These are phyloP conservation scores for Drosophila carrolli DNA, from an alignment of 1,140 invertebrate species.

Conservation along the genomic window DNA sequence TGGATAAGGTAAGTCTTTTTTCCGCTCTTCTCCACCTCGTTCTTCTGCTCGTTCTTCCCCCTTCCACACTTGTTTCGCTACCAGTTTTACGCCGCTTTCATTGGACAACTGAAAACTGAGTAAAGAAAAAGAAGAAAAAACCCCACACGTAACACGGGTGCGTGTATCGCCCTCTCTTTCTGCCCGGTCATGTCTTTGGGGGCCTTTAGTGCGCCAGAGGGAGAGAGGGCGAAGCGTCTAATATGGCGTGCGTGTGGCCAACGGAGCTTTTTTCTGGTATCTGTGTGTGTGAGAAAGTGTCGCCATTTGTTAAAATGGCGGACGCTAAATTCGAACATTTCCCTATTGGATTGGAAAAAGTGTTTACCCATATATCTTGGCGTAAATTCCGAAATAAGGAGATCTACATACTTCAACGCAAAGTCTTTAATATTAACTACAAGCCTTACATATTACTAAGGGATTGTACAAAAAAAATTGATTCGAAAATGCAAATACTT, in stretches of 20 bases:
- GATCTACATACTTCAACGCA: neutral
- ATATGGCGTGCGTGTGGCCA: constrained; percentile 56
- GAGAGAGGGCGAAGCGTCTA: constrained; percentile 38
- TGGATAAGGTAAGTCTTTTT: constrained; percentile 62
- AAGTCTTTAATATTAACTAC: too few species aligned
- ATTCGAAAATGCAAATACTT: too few species aligned
- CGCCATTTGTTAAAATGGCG: constrained; percentile 48
- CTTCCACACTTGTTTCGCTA: constrained; percentile 56
- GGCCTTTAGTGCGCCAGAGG: constrained; percentile 16
- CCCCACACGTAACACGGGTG: constrained; percentile 48
- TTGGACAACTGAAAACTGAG: constrained; percentile 60
- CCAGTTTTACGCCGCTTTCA: constrained; percentile 84
- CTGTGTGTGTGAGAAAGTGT: constrained; percentile 40
- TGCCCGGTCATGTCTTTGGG: constrained; percentile 1
- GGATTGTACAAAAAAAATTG: too few species aligned
- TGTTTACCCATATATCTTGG: neutral
- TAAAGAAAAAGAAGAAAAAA: constrained; percentile 22
- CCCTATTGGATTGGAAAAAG: constrained; percentile 24
- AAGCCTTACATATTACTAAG: too few species aligned
- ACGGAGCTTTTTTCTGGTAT: constrained; percentile 40
- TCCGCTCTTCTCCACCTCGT: constrained; percentile 17
- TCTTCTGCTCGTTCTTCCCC: constrained; percentile 41
- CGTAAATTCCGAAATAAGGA: neutral
- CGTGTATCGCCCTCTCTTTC: constrained; percentile 34
- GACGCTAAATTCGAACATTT: constrained; percentile 14